phyloP scores from a whole-genome alignment of 2,113 vertebrate species.

The Ammodytes dubius region DNA sequence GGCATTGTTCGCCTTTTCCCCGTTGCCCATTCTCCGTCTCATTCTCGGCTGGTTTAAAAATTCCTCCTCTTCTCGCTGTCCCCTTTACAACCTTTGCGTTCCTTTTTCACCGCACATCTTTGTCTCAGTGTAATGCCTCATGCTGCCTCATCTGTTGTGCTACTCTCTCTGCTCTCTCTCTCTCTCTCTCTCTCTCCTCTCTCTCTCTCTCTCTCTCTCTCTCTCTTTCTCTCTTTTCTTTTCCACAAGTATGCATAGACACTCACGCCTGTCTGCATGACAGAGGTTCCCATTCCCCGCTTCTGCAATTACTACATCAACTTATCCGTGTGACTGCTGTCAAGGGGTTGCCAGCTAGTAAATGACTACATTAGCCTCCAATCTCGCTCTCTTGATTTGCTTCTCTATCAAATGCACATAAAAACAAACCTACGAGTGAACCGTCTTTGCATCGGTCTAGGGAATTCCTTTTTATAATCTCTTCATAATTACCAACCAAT shows the following conservation, averaged over 20 bases:
- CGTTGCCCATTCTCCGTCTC: conserved; percentile 19
- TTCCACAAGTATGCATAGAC: not conserved
- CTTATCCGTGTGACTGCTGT: conserved; percentile 75
- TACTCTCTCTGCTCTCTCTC: not conserved
- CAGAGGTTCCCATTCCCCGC: conserved; percentile 47
- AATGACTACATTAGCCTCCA: conserved; percentile 62
- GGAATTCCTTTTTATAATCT: not conserved
- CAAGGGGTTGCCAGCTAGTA: conserved; percentile 62
- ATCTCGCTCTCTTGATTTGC: conserved; percentile 33
- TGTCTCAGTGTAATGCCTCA: conserved; percentile 31
- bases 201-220: not conserved
- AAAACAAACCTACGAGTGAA: conserved; percentile 9
- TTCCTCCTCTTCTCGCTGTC: conserved; percentile 10
- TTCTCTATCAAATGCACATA: conserved; percentile 18
- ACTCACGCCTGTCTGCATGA: conserved; percentile 45
- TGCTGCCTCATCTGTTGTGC: conserved; percentile 57
- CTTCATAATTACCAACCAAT: conserved; percentile 21
- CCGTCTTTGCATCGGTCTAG: not conserved
- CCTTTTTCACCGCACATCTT: conserved; percentile 41
- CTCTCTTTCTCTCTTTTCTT: not conserved
- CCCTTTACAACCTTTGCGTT: conserved; percentile 16
- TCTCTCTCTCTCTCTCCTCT: too few species aligned
- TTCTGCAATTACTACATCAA: conserved; percentile 80
- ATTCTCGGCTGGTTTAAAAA: conserved; percentile 38
- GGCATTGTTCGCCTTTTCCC: conserved; percentile 42